Evolutionary conservation across 2,113 vertebrate species (phyloP).

Genomic region (Ursus arctos): DNA sequence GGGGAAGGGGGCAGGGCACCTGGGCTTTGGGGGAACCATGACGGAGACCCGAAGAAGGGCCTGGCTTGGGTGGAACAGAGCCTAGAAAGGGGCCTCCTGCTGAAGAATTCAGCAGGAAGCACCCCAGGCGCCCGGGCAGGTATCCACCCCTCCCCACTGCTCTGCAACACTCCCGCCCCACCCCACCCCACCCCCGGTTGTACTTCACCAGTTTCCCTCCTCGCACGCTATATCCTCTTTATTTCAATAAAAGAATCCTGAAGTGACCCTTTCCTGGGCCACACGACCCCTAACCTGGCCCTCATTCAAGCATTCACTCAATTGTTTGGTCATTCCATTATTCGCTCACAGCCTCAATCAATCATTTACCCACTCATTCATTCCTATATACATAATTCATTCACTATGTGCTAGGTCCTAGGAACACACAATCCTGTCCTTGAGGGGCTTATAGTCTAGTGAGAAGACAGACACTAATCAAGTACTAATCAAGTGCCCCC

Average conservation of each 20-base stretch:
- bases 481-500: neutral
- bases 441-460: neutral
- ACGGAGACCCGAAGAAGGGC: neutral
- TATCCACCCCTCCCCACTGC: neutral
- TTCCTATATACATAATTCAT: neutral
- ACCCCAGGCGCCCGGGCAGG: neutral
- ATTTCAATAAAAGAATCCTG: neutral
- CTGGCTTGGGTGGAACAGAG: neutral
- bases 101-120: neutral
- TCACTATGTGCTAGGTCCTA: neutral
- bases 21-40: neutral
- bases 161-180: rapidly evolving
- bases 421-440: neutral
- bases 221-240: neutral
- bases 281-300: neutral
- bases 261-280: neutral
- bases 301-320: neutral
- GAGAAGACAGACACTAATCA: neutral
- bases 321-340: neutral
- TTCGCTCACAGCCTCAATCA: neutral
- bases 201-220: neutral
- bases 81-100: neutral
- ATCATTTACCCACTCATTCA: neutral
- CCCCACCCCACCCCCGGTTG: too few species aligned
- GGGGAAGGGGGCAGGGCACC: neutral